Evolutionary conservation across 1,140 invertebrate genomes (phyloP).

Genomic region (Lepidurus arcticus): DNA sequence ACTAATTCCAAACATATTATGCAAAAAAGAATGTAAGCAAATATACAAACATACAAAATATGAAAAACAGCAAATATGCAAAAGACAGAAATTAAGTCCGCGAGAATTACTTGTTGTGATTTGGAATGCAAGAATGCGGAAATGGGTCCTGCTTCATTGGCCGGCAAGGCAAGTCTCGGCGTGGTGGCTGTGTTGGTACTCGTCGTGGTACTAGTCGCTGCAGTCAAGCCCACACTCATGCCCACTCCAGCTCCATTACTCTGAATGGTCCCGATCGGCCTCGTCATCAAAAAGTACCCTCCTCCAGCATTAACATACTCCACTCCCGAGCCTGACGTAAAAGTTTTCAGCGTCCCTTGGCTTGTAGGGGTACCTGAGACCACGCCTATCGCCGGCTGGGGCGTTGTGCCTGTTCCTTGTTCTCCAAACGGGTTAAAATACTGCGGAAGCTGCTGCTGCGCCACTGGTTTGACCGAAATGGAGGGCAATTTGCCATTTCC

Average conservation of each 20-base stretch:
- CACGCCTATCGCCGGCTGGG: not conserved
- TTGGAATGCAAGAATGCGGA: conserved; percentile 44
- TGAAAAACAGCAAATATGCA: no score
- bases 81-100: not conserved
- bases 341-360: conserved; percentile 22
- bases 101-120: conserved; percentile 38
- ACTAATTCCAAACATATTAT: not conserved
- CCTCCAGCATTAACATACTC: not conserved
- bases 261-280: conserved; percentile 26
- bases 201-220: conserved; percentile 37
- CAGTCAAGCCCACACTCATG: conserved; percentile 27
- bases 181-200: conserved; percentile 34
- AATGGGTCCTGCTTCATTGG: conserved; percentile 47
- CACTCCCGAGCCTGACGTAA: not conserved
- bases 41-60: no score
- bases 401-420: not conserved
- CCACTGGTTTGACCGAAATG: conserved; percentile 28
- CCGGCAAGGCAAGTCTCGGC: conserved; percentile 24
- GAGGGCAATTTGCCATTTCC: conserved; percentile 23
- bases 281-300: conserved; percentile 11
- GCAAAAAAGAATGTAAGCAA: not conserved
- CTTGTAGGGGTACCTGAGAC: not conserved
- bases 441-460: conserved; percentile 22
- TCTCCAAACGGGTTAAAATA: conserved; percentile 24
- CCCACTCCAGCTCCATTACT: conserved; percentile 17